Evolutionary conservation across 2,888 invertebrate genomes (phyloP), one percentile per base, ranked within the genome.

Genomic region (Salticus scenicus): DNA sequence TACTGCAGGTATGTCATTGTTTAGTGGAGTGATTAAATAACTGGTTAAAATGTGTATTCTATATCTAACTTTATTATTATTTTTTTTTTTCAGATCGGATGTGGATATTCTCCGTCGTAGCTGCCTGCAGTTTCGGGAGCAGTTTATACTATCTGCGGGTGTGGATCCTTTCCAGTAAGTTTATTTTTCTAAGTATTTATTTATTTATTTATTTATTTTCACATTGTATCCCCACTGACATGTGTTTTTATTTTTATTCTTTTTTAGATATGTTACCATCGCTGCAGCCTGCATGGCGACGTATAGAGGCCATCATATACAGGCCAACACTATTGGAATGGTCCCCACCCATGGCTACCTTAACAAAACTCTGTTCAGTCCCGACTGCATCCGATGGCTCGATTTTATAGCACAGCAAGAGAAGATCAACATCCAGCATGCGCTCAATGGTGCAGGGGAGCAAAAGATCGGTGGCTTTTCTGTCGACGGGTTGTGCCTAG

Each of bases 1-100:
- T 79, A 72, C 14, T 79, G 66, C 27, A 71, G 47, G 79, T 72
- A 79, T 47, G n/a, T n/a, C n/a, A n/a, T n/a, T n/a, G n/a, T n/a
- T n/a, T n/a, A n/a, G n/a, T n/a, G n/a, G n/a, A n/a, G n/a, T n/a
- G n/a, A n/a, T n/a, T n/a, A 71, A 5, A 63, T n/a, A 51, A 24
- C 14, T 51, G 47, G 17, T 27, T 24, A 33, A 24, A 20, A 20
- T 57, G 14, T 63, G 33, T 0, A 0, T 1, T 5, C 12, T 27
- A 12, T 31, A 2, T 33, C 4, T 30, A 31, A 30, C n/a, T 1
- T 37, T 57, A n/a, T 12, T 17, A 47, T 47, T 17, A 47, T 12
- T 67, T 30, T 30, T 31, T 30, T 31, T 37, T 20, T 37, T 67
- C n/a, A 20, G 69, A 37, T 33, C 20, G 24, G 31, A 67, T 5